Evolutionary conservation across 2,113 vertebrate genomes (phyloP), one percentile per base, ranked within the genome.

Genomic region (Trachemys scripta): DNA sequence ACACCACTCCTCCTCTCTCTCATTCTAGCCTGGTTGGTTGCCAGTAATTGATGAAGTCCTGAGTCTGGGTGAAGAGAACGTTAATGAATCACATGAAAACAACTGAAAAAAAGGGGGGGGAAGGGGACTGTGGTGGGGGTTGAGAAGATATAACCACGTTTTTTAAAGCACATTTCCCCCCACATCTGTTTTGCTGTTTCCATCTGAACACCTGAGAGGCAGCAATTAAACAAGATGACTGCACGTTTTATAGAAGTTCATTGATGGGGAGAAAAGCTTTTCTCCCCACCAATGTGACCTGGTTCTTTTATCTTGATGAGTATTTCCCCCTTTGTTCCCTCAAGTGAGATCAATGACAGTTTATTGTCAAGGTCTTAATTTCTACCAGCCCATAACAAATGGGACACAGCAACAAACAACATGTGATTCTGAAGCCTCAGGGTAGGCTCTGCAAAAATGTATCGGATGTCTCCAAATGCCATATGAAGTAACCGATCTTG

Each of bases 341-440:
- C 35, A 90, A 85, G 90, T 93, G 47, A 35, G 87, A 87, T 88
- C 72, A 92, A 83, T 53, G 62, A 89, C 42, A 90, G 12, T 56
- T 84, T 82, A 5, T 78, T 90, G 56, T 86, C 78, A 92, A 90
- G 72, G 54, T 82, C 93, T 89, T 93, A 14, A 90, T 84, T 91
- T 92, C 79, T 75, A 93, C 76, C 56, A 97, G 80, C 2, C 0
- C 4, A 0, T 82, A 93, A 82, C 62, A 93, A 95, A 96, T 82
- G 16, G 22, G 84, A 72, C 25, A 31, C 57, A 95, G 45, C 79
- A 81, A 35, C 2, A 80, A 80, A 50, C n/a, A 86, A 82, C 75
- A 62, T 9, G 82, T 82, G 27, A 80, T 92, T 93, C 76, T 78
- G 94, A 90, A 85, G 38, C 54, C 80, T 94, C 9, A 53, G n/a